phyloP scores from a whole-genome alignment of 2,113 vertebrate species.

The Gavia stellata region DNA sequence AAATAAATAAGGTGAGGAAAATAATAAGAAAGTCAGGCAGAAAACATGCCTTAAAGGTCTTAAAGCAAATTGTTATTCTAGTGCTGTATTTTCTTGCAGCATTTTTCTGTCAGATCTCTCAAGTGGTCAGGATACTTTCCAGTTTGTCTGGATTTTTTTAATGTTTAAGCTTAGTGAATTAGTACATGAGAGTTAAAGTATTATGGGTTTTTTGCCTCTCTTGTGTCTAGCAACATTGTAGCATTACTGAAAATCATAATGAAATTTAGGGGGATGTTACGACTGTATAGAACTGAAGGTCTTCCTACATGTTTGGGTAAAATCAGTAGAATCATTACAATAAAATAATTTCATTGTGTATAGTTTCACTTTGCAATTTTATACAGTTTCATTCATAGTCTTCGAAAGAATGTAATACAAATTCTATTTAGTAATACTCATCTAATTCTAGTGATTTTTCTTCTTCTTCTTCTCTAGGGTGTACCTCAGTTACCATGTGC shows the following conservation, averaged over 20 bases:
- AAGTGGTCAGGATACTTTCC: neutral
- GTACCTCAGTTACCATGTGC: conserved; percentile 96
- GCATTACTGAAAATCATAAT: neutral
- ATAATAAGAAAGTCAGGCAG: neutral
- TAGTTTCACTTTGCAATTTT: neutral
- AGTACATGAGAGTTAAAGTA: neutral
- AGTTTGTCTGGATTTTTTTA: neutral
- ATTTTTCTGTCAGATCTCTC: neutral
- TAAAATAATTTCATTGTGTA: neutral
- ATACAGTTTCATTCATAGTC: neutral
- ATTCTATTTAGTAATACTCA: neutral
- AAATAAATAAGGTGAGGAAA: neutral
- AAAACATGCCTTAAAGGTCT: neutral
- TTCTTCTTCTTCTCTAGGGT: conserved; percentile 69
- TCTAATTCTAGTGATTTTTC: neutral
- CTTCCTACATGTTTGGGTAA: neutral
- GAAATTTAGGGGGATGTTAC: neutral
- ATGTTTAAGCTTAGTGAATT: neutral
- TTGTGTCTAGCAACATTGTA: neutral
- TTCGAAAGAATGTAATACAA: neutral
- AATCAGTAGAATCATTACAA: neutral
- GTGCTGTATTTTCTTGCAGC: neutral
- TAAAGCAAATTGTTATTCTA: neutral
- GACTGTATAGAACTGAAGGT: neutral
- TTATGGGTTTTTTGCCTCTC: neutral